A percentile compares a stretch with the other conserved stretches of the same genome.
Evolutionary conservation across 1,140 invertebrate genomes (phyloP).

Genomic region (Drosophila repleta): DNA sequence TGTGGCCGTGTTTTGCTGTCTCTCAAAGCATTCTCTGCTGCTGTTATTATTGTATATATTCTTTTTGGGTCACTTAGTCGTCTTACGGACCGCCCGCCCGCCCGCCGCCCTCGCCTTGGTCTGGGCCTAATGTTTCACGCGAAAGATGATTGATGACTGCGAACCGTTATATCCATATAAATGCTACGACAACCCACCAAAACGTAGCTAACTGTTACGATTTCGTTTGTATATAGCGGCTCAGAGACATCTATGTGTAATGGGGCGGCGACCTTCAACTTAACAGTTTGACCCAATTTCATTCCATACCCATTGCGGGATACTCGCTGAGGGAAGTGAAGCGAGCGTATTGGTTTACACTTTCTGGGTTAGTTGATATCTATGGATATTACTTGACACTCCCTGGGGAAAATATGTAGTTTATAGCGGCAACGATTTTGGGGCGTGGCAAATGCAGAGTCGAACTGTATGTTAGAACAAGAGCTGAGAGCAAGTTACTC

Average conservation of each 20-base stretch:
- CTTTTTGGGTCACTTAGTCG: conserved; percentile 64
- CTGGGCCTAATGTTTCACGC: conserved; percentile 20
- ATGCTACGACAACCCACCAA: conserved; percentile 3
- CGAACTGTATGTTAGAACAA: too few relatives aligned
- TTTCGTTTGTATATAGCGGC: not conserved
- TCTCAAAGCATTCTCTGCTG: not conserved
- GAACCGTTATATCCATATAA: conserved; percentile 29
- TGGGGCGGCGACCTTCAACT: conserved; percentile 4
- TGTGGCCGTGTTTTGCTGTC: conserved; percentile 14
- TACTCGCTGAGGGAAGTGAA: too few relatives aligned
- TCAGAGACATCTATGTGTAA: not conserved
- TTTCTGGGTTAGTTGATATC: too few relatives aligned
- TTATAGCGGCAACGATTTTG: too few relatives aligned
- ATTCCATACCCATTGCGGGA: too few relatives aligned
- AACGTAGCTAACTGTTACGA: conserved; percentile 18
- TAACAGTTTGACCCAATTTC: conserved; percentile 19
- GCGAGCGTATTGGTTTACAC: too few relatives aligned
- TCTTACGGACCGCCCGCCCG: not conserved
- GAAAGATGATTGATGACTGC: conserved; percentile 74
- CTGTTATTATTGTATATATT: not conserved
- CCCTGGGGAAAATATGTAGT: too few relatives aligned
- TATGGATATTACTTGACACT: too few relatives aligned
- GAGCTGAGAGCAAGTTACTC: too few relatives aligned
- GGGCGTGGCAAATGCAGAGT: too few relatives aligned
- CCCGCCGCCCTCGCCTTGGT: conserved; percentile 4